phyloP scores from a whole-genome alignment of 2,888 invertebrate species.

The Hetaerina titia region DNA sequence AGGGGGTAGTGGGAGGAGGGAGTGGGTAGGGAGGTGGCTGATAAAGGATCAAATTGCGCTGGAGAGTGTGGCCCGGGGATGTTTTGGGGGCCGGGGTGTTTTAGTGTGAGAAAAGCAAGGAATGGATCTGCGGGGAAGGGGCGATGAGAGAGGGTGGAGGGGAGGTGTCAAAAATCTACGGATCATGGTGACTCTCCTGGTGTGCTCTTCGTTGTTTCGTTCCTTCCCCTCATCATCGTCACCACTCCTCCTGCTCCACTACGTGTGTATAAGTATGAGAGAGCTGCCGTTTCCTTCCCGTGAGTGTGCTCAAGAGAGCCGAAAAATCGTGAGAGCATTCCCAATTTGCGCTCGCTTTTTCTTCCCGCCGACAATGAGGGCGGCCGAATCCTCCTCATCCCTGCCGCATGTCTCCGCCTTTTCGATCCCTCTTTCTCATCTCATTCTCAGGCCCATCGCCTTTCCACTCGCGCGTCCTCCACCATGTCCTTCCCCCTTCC shows the following conservation, averaged over 20 bases:
- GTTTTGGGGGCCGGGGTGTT: background rate
- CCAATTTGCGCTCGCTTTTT: slow-evolving; percentile 57
- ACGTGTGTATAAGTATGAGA: background rate
- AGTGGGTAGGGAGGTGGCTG: background rate
- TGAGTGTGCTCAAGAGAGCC: slow-evolving; percentile 10
- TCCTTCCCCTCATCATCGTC: background rate
- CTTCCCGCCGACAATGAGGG: background rate
- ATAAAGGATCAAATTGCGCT: slow-evolving; percentile 17
- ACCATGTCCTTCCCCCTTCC: background rate
- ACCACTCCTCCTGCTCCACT: background rate
- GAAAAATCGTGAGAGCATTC: slow-evolving; percentile 59
- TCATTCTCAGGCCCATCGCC: too few relatives aligned
- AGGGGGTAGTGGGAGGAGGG: background rate
- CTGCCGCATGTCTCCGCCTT: too few relatives aligned
- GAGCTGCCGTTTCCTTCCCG: slow-evolving; percentile 7
- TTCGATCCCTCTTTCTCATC: background rate
- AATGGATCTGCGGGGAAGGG: background rate
- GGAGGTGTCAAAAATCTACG: background rate
- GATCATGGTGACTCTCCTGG: slow-evolving; percentile 47
- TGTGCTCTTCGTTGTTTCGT: background rate
- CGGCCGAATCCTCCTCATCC: too few relatives aligned
- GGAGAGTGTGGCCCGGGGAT: background rate
- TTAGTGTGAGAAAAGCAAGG: background rate
- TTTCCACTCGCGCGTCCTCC: background rate
- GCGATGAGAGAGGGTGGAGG: background rate